A percentile compares a stretch with the other conserved stretches of the same genome.
phyloP scores from a whole-genome alignment of 35 echinoderm and acorn worm species.

The Strongylocentrotus purpuratus region DNA sequence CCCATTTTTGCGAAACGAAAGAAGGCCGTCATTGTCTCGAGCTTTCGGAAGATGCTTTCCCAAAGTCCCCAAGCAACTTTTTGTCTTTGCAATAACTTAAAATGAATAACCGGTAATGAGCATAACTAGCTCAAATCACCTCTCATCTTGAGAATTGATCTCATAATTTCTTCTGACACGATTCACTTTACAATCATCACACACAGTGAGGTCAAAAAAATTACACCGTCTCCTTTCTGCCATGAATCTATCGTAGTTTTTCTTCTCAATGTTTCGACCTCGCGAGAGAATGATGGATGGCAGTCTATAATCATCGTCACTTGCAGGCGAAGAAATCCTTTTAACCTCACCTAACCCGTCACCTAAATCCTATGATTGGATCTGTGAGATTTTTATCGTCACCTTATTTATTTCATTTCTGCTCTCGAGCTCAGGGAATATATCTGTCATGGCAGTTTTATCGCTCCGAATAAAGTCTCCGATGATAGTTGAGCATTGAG shows the following conservation, averaged over 20 bases:
- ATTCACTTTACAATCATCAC: not conserved
- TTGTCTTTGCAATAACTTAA: not conserved
- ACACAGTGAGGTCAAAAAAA: not conserved
- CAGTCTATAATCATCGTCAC: not conserved
- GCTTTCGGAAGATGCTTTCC: not conserved
- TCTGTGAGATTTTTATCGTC: not conserved
- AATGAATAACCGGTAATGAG: not conserved
- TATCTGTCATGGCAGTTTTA: not conserved
- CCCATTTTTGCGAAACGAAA: not conserved
- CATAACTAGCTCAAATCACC: not conserved
- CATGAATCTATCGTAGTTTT: not conserved
- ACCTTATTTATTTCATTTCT: not conserved
- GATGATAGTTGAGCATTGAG: not conserved
- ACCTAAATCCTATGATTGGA: conserved; percentile 11
- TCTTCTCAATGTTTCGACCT: conserved; percentile 9
- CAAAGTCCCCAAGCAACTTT: not conserved
- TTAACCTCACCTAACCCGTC: conserved; percentile 15
- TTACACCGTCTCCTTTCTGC: not conserved
- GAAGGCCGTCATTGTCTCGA: not conserved
- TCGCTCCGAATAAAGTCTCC: not conserved
- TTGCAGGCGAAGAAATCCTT: not conserved
- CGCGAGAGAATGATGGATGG: not conserved
- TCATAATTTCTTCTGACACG: not conserved
- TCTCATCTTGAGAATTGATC: not conserved
- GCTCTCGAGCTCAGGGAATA: not conserved